Conservation (phyloP, 2,888 invertebrate species). For the Venusia cambrica region DNA sequence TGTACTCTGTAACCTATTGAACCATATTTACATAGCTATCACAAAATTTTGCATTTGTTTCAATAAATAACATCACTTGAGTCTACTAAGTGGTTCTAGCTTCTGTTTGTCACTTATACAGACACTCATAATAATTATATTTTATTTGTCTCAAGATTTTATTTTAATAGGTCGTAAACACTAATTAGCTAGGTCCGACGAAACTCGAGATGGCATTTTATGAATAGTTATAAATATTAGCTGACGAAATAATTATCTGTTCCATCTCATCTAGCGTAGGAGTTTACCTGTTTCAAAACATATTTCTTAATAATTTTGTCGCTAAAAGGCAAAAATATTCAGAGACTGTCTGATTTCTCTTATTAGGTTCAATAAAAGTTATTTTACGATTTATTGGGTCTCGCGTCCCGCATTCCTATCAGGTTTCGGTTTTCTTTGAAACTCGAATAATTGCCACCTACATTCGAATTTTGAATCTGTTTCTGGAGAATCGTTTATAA, state of each 20-base stretch:
- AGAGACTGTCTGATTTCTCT: slow-evolving; percentile 47
- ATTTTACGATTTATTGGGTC: slow-evolving; percentile 56
- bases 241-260: slow-evolving; percentile 34
- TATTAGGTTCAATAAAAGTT: slow-evolving; percentile 53
- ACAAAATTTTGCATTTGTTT: slow-evolving; percentile 11
- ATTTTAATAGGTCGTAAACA: slow-evolving; percentile 20
- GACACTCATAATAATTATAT: not conserved
- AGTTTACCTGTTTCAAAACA: slow-evolving; percentile 39
- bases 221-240: slow-evolving; percentile 18
- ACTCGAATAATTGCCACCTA: slow-evolving; percentile 14
- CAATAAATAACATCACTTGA: slow-evolving; percentile 11
- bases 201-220: slow-evolving; percentile 15
- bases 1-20: no score
- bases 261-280: slow-evolving; percentile 41
- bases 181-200: slow-evolving; percentile 23
- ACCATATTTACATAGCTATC: slow-evolving; percentile 11
- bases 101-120: slow-evolving; percentile 13
- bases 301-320: slow-evolving; percentile 51
- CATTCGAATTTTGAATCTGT: slow-evolving; percentile 7
- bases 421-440: slow-evolving; percentile 39
- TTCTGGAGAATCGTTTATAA: no score
- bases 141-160: slow-evolving; percentile 11
- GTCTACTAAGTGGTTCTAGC: slow-evolving; percentile 12
- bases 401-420: slow-evolving; percentile 47
- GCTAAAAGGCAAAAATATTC: slow-evolving; percentile 54